Base-by-base conservation (phyloP, 2,797 vertebrate genomes). In the Tenualosa thibaudeaui region DNA sequence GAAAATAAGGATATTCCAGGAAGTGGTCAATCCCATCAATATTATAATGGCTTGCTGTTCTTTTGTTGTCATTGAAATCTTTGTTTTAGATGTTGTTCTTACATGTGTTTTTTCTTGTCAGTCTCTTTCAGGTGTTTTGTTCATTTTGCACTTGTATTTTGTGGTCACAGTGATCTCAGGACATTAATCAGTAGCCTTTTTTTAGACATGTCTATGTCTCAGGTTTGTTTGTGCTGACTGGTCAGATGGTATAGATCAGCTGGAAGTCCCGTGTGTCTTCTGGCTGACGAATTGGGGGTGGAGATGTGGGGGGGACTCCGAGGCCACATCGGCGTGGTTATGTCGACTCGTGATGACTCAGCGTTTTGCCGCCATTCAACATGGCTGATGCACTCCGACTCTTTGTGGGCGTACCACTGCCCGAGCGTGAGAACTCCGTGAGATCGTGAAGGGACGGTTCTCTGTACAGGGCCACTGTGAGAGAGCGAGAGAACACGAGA, bases 381-480 rank as follows among this genome's bases (percentile, higher is more conserved):
- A 96, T 86, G 56, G 94, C 94, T 6, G 94, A 95, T 46, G 94
- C 93, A 50, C 94, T 95, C 89, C 95, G 94, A 88, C 95, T 95
- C 92, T 95, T 95, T 62, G 94, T 95, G 1, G 94, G 95, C 2
- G 93, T 94, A 84, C 93, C 94, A 58, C 94, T 95, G 91, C 94
- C 93, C 22, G 94, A 95, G 81, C 95, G 93, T 0, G 95, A 95
- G 86, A 95, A 93, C 90, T 95, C 94, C 10, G 94, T 95, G 92
- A 96, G 91, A 88, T 95, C 94, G 1, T 95, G 94, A 86, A 95
- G 94, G 31, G 95, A 96, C 4, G 95, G 95, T 86, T 96, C 95
- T 89, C 94, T 88, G 90, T 96, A 95, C 94, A 96, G 95, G 89
- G 95, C 94, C 91, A 94, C 95, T 95, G 53, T 19, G 85, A 46